A percentile compares a stretch with the other conserved stretches of the same genome.
phyloP scores from a whole-genome alignment of 2,888 invertebrate species.

The Chloroclystis v-ata region DNA sequence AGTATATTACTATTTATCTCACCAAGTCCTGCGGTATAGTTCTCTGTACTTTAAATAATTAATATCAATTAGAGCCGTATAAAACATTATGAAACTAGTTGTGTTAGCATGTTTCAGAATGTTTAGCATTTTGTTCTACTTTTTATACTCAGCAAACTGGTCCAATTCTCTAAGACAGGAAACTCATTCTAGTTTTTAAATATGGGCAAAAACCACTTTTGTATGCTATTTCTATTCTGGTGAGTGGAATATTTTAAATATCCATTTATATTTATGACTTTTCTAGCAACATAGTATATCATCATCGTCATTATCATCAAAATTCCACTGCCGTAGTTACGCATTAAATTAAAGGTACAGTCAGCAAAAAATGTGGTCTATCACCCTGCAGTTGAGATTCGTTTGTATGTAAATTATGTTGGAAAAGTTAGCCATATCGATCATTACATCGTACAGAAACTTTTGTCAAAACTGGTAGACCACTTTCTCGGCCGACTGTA shows the following conservation, averaged over 20 bases:
- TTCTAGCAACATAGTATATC: too few relatives aligned
- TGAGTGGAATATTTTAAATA: background rate
- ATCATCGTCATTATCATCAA: too few relatives aligned
- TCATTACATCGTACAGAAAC: too few relatives aligned
- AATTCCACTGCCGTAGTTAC: too few relatives aligned
- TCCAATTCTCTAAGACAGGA: constrained; percentile 22
- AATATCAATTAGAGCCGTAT: constrained; percentile 35
- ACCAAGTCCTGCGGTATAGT: background rate
- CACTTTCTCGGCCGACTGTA: too few relatives aligned
- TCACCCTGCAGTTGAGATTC: too few relatives aligned
- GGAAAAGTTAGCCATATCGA: too few relatives aligned
- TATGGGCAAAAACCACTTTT: constrained; percentile 6
- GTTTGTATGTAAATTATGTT: too few relatives aligned
- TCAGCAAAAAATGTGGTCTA: too few relatives aligned
- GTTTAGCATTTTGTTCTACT: constrained; percentile 14
- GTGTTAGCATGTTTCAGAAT: constrained; percentile 12
- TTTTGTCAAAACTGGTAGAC: too few relatives aligned
- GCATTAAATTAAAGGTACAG: too few relatives aligned
- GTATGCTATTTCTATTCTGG: constrained; percentile 3
- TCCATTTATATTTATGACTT: background rate
- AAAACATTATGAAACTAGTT: constrained; percentile 5
- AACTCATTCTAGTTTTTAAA: constrained; percentile 24
- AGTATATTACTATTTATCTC: background rate
- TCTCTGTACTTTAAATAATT: constrained; percentile 27
- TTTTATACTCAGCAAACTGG: constrained; percentile 21